These are phyloP conservation scores for Amiota mariae DNA, from an alignment of 2,888 invertebrate species.

Conservation along the genomic window DNA sequence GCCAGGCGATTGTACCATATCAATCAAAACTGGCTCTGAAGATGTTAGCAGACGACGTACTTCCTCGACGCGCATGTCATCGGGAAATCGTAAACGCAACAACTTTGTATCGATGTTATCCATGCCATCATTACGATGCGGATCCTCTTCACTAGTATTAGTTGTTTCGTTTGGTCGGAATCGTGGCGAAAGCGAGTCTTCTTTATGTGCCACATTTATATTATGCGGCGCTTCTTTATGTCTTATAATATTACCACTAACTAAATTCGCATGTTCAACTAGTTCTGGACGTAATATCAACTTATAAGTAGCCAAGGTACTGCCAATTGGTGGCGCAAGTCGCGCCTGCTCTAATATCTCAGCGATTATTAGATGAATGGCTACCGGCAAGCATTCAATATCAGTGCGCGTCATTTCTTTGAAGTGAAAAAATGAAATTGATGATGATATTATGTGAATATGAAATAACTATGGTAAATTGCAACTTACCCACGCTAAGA, in stretches of 20 bases:
- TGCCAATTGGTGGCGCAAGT: slow-evolving; percentile 81
- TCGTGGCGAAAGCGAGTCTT: slow-evolving; percentile 71
- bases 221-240: slow-evolving; percentile 38
- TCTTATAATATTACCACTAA: slow-evolving; percentile 45
- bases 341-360: slow-evolving; percentile 82
- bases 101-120: slow-evolving; percentile 78
- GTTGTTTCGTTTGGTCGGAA: slow-evolving; percentile 65
- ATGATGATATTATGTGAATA: too few species aligned
- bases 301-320: slow-evolving; percentile 80
- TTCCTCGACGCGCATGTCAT: slow-evolving; percentile 84
- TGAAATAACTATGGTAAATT: background rate
- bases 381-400: slow-evolving; percentile 80
- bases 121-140: slow-evolving; percentile 75
- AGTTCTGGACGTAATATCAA: slow-evolving; percentile 82
- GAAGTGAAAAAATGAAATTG: background rate
- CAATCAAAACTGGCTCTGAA: slow-evolving; percentile 89
- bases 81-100: slow-evolving; percentile 78
- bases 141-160: slow-evolving; percentile 59
- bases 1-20: slow-evolving; percentile 89
- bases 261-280: slow-evolving; percentile 75
- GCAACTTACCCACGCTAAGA: slow-evolving; percentile 65
- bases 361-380: slow-evolving; percentile 80
- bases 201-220: slow-evolving; percentile 56
- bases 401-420: slow-evolving; percentile 76
- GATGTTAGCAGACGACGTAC: slow-evolving; percentile 88